phyloP scores from a whole-genome alignment of 2,888 invertebrate species.

The Parnassius orleans region DNA sequence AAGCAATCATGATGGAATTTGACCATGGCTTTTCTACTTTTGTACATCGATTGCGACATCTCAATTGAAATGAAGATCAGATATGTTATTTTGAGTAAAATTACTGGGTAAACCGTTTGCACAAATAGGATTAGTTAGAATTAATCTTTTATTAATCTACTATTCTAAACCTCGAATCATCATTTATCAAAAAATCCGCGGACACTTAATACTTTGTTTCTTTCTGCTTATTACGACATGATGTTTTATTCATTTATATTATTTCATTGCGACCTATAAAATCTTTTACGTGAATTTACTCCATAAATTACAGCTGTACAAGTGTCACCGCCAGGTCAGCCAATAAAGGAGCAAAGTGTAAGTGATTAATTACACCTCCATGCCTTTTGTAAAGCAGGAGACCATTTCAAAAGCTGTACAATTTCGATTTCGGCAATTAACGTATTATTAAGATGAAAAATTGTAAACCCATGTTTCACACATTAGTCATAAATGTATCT shows the following conservation, averaged over 20 bases:
- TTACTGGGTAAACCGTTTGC: no score
- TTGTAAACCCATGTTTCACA: background rate
- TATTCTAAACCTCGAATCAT: no score
- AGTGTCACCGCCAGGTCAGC: slow-evolving; percentile 34
- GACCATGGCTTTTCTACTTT: slow-evolving; percentile 67
- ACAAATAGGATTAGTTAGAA: no score
- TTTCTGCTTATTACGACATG: slow-evolving; percentile 22
- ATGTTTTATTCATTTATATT: slow-evolving; percentile 32
- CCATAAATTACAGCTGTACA: slow-evolving; percentile 34
- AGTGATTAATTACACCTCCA: slow-evolving; percentile 20
- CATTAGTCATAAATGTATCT: background rate
- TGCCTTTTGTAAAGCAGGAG: slow-evolving; percentile 5
- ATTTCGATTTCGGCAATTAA: background rate
- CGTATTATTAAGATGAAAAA: background rate
- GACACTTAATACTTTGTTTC: background rate
- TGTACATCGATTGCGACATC: slow-evolving; percentile 56
- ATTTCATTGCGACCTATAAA: slow-evolving; percentile 17
- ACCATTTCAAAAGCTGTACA: slow-evolving; percentile 5
- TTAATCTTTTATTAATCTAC: no score
- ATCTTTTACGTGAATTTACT: slow-evolving; percentile 31
- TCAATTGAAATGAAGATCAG: slow-evolving; percentile 50
- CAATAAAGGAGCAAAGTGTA: slow-evolving; percentile 25
- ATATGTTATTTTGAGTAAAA: slow-evolving; percentile 29
- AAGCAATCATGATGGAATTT: slow-evolving; percentile 67
- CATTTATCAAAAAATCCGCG: no score